Conservation (phyloP, 2,113 vertebrate species). For the Pimephales promelas region DNA sequence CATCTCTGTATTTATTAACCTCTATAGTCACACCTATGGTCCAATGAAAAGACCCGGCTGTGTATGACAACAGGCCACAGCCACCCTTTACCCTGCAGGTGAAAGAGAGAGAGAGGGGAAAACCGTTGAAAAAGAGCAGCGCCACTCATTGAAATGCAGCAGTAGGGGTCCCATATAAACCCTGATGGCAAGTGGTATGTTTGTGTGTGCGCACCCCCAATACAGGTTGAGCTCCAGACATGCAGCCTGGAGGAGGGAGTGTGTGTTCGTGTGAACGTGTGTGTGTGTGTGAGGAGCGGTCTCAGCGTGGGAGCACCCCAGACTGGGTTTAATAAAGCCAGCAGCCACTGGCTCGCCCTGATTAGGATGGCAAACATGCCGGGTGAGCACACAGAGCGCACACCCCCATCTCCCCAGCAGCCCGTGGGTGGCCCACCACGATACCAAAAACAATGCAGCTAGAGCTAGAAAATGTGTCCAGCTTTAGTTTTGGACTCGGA, state of each 20-base stretch:
- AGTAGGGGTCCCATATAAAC: constrained; percentile 54
- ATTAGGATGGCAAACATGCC: constrained; percentile 74
- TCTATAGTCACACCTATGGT: constrained; percentile 6
- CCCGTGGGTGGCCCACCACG: constrained; percentile 64
- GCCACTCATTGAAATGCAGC: constrained; percentile 59
- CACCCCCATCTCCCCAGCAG: constrained; percentile 53
- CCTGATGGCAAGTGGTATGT: constrained; percentile 39
- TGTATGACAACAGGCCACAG: constrained; percentile 38
- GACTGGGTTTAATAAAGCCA: constrained; percentile 69
- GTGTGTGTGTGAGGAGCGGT: constrained; percentile 60
- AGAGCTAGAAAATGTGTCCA: constrained; percentile 22
- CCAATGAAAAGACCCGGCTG: constrained; percentile 10
- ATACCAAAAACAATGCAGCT: constrained; percentile 56
- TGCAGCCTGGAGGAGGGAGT: constrained; percentile 68
- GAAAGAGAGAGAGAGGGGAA: constrained; percentile 21
- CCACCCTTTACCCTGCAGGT: constrained; percentile 25
- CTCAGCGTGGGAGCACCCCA: constrained; percentile 69
- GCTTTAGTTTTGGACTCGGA: constrained; percentile 42
- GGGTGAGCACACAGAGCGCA: constrained; percentile 49
- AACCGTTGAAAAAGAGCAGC: constrained; percentile 44
- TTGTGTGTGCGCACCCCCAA: constrained; percentile 23
- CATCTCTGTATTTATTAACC: not conserved
- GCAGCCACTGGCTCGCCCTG: constrained; percentile 67
- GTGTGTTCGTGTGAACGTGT: constrained; percentile 50
- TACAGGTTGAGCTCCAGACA: constrained; percentile 66